Conservation (phyloP, 2,888 invertebrate genomes). For the Polydrusus tereticollis region DNA sequence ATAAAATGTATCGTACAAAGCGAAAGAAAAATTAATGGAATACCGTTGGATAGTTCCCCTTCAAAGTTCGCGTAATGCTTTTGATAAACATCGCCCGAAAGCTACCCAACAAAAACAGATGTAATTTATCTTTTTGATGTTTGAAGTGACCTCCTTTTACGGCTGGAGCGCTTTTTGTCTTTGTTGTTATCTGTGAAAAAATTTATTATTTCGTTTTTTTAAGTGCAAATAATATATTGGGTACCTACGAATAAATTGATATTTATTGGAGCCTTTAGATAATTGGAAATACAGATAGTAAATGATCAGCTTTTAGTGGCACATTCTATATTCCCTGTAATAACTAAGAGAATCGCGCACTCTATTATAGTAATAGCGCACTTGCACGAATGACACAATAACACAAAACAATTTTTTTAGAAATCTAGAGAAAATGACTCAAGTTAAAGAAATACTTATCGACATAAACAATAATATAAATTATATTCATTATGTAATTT, state of each 20-base stretch:
- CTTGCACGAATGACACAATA: no score
- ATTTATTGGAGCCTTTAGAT: no score
- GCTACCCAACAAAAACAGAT: conserved; percentile 17
- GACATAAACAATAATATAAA: no score
- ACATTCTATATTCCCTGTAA: no score
- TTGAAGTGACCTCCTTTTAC: conserved; percentile 10
- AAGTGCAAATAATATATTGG: not conserved
- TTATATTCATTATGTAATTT: no score
- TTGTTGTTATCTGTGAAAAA: not conserved
- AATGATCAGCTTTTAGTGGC: no score
- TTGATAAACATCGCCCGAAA: conserved; percentile 19
- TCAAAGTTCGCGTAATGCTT: conserved; percentile 11
- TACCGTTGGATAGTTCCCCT: conserved; percentile 3
- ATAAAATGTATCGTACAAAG: not conserved
- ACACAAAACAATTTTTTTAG: no score
- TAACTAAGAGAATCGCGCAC: no score
- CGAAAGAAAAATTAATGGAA: conserved; percentile 5
- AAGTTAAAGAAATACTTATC: no score
- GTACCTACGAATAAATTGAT: not conserved
- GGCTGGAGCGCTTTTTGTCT: not conserved
- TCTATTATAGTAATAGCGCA: no score
- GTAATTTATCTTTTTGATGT: conserved; percentile 22
- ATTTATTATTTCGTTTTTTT: not conserved
- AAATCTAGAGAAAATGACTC: no score
- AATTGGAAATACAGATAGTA: no score